Evolutionary conservation across 1,140 invertebrate genomes (phyloP), one percentile per base, ranked within the genome.

Genomic region (Spodoptera litura): DNA sequence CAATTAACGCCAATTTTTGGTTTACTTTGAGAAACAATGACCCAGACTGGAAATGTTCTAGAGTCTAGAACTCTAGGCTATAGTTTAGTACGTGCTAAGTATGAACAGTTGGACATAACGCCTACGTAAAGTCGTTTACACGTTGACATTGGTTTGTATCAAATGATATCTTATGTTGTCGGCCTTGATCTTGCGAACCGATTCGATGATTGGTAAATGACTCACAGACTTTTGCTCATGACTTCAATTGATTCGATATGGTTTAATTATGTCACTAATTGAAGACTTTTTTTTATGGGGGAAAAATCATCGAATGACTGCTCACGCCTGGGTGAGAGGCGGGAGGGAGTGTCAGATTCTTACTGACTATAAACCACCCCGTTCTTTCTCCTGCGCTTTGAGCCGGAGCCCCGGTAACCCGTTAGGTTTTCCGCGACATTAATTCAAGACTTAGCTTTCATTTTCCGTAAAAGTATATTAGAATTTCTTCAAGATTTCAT

Each of bases 91-190:
- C 38, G 62, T 49, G 38, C 49, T n/a, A 66, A 49, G 15, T 66
- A 49, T 38, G 38, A 10, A 4, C 15, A 49, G 62, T 15, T 20
- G 44, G 49, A 66, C 12, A 66, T 44, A n/a, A 49, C 35, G 62
- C 38, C 44, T 49, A 62, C 52, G 12, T 80, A 78, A 84, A 83
- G 84, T 81, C 78, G 74, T 79, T 82, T 78, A 83, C 81, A 74
- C 68, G 83, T 81, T 80, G 83, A 83, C 83, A 84, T 86, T 87
- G 84, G 79, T 78, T n/a, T 66, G 38, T 44, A 70, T 71, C 59
- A 61, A 74, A 38, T 15, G 13, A 59, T 66, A 11, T 44, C 31
- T 38, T 31, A n/a, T 25, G 31, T 49, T 15, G 59, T 1, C 55
- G 78, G 71, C 81, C 82, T 83, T 85, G 82, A 83, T 84, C 80